These are phyloP conservation scores for Zelostemma sp. DNA, from an alignment of 1,140 invertebrate species.

Conservation along the genomic window DNA sequence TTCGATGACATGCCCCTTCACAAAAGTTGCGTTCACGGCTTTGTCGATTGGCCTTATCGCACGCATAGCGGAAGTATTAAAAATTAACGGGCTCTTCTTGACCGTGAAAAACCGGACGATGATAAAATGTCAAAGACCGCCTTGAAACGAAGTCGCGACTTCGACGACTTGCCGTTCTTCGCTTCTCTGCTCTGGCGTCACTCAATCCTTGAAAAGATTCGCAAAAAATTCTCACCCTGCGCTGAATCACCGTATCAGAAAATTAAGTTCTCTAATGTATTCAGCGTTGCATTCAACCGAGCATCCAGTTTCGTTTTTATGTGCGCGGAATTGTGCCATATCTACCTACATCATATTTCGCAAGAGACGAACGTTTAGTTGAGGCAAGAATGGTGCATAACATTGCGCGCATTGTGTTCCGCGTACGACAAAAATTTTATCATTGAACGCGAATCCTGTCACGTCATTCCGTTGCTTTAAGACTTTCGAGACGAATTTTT, in stretches of 20 bases:
- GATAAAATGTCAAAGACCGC: too few relatives aligned
- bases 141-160: too few relatives aligned
- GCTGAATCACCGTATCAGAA: too few relatives aligned
- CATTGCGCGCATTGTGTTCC: constrained; percentile 3
- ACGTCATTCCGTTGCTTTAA: background rate
- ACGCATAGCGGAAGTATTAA: too few relatives aligned
- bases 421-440: constrained; percentile 8
- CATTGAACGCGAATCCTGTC: background rate
- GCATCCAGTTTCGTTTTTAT: constrained; percentile 3
- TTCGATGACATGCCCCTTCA: background rate
- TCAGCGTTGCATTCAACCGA: background rate
- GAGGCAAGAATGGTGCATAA: constrained; percentile 3
- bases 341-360: constrained; percentile 6
- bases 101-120: too few relatives aligned
- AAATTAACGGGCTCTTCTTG: too few relatives aligned
- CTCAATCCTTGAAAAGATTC: too few relatives aligned
- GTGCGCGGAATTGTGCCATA: background rate
- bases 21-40: constrained; percentile 6
- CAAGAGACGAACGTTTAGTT: constrained; percentile 6
- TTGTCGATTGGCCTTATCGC: background rate
- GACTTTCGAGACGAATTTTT: background rate
- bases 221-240: too few relatives aligned
- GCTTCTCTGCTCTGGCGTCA: too few relatives aligned
- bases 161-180: too few relatives aligned
- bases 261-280: too few relatives aligned